A percentile compares a stretch with the other conserved stretches of the same genome.
Evolutionary conservation across 1,140 invertebrate species (phyloP).

Genomic region (Sarcophaga peregrina): DNA sequence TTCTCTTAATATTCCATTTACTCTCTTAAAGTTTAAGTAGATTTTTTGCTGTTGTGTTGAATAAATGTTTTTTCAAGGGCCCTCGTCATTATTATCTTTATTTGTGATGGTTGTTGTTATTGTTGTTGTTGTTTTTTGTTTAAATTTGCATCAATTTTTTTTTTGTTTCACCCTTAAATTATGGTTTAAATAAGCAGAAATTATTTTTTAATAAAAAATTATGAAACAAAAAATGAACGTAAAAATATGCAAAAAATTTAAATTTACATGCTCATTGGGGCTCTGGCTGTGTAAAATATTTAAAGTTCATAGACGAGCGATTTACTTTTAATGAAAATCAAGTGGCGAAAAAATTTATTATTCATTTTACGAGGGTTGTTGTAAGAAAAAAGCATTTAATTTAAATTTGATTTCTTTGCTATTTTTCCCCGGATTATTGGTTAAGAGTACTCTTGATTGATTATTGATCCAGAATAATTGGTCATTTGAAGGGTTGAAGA

Average conservation of each 20-base stretch:
- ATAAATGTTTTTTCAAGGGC: not conserved
- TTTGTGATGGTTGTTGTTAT: too few relatives aligned
- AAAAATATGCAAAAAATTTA: not conserved
- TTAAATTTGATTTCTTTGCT: too few relatives aligned
- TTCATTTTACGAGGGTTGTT: not conserved
- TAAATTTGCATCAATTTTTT: not conserved
- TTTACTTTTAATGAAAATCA: not conserved
- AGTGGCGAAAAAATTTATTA: not conserved
- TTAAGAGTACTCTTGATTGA: too few relatives aligned
- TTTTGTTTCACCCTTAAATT: not conserved
- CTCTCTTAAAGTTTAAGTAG: conserved; percentile 10
- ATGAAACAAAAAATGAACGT: too few relatives aligned
- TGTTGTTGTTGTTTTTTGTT: not conserved
- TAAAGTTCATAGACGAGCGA: not conserved
- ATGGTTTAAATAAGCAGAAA: too few relatives aligned
- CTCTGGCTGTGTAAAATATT: not conserved
- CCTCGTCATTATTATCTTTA: not conserved
- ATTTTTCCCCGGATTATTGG: too few relatives aligned
- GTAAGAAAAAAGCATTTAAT: not conserved
- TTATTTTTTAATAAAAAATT: too few relatives aligned
- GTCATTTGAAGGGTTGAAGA: too few relatives aligned
- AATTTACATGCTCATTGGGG: not conserved
- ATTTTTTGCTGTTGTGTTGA: not conserved
- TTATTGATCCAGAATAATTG: too few relatives aligned
- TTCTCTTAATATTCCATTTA: not conserved